Base-by-base conservation (phyloP, 37 sponge, comb jelly and placozoan genomes). In the Hexactinellida sp. region DNA sequence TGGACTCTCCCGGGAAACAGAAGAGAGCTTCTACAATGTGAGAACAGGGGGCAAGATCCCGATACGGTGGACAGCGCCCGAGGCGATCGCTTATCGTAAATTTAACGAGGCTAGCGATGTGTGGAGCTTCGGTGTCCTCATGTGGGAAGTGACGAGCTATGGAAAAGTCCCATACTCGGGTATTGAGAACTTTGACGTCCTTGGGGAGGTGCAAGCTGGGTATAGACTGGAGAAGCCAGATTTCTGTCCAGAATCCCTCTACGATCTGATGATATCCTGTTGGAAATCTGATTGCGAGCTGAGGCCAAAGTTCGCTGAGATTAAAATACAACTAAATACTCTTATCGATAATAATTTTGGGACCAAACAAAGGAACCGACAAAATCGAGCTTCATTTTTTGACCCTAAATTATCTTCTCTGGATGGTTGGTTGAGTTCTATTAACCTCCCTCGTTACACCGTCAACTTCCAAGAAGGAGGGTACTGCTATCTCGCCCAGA, bases 1-100 rank as follows among this genome's bases (percentile, higher is more conserved):
- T 83, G 87, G 87, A 54, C 38, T 87, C 37, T 83, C 88, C 1
- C 84, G 88, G n/a, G 88, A 88, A 52, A 54, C 84, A 0, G 38
- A 84, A 24, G 87, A 87, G 39, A 24, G 83, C 0, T 51, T 84
- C 39, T 88, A 84, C 35, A 84, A 88, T n/a, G 76, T 88, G 0
- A 32, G 54, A 37, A 37, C 84, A n/a, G 88, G 84, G 30, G 83
- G 85, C 0, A 52, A 54, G 55, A 54, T 88, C 7, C 88, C 88
- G 9, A 39, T 88, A 28, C 84, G 84, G 37, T 88, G 88, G 87
- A 87, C 87, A 34, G 83, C 85, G 36, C 88, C 63, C 1, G 84
- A 86, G 55, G 86, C 76, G 34, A 63, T 63, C 21, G 76, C 76
- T 28, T 63, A 63, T 63, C 76, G 76, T n/a, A 63, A 63, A 63